These are phyloP conservation scores for Sipha flava DNA, from an alignment of 1,140 invertebrate species.

Conservation along the genomic window DNA sequence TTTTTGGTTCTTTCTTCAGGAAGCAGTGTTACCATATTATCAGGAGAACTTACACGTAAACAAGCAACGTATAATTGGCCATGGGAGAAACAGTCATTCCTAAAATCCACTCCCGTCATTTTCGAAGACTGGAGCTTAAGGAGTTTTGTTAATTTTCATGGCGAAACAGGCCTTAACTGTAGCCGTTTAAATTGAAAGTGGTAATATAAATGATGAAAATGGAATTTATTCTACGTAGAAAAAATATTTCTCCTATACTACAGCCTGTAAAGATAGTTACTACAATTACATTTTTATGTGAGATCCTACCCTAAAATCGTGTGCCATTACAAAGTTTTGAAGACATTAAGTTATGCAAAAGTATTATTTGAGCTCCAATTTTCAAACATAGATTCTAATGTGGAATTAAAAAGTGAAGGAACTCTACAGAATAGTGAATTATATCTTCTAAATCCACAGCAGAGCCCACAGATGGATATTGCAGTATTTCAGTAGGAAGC, in stretches of 20 bases:
- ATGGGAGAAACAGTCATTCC: conserved; percentile 38
- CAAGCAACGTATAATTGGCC: conserved; percentile 47
- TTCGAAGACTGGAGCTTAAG: conserved; percentile 47
- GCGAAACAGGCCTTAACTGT: conserved; percentile 48
- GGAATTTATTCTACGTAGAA: conserved; percentile 44
- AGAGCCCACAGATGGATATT: too few relatives aligned
- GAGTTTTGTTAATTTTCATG: conserved; percentile 51
- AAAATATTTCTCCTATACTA: conserved; percentile 42
- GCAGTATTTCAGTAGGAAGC: too few relatives aligned
- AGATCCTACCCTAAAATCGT: conserved; percentile 42
- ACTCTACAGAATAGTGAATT: too few relatives aligned
- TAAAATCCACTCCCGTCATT: conserved; percentile 42
- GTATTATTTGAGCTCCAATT: too few relatives aligned
- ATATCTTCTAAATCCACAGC: too few relatives aligned
- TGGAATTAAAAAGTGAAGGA: too few relatives aligned
- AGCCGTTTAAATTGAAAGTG: conserved; percentile 45
- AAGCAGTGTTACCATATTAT: conserved; percentile 4
- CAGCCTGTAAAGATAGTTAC: conserved; percentile 43
- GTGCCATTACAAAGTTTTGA: conserved; percentile 45
- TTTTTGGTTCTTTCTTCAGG: neutral
- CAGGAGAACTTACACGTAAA: too few relatives aligned
- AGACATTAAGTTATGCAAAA: too few relatives aligned
- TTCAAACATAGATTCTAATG: too few relatives aligned
- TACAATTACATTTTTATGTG: conserved; percentile 43
- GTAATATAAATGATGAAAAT: conserved; percentile 41